Percentiles rank a stretch among this genome's conserved stretches.
These are phyloP conservation scores for Sipha maydis DNA, from an alignment of 2,888 invertebrate genomes.

Conservation along the genomic window DNA sequence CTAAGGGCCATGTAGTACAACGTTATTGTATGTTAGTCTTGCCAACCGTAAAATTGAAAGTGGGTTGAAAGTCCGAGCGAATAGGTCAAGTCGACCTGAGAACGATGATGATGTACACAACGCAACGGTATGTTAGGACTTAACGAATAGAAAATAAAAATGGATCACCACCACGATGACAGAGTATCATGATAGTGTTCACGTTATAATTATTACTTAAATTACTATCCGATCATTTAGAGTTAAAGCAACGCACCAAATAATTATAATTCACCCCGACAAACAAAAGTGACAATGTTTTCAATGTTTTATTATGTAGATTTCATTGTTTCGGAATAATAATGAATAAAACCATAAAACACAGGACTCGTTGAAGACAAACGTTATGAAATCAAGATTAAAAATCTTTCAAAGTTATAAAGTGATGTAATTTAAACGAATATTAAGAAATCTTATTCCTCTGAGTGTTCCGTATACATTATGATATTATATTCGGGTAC, in stretches of 20 bases:
- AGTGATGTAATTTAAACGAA: too few species aligned
- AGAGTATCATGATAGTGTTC: too few species aligned
- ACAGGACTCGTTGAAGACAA: neutral
- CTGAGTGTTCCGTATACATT: too few species aligned
- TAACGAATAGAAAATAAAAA: neutral
- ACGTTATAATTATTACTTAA: neutral
- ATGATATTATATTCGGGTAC: too few species aligned
- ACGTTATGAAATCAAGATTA: too few species aligned
- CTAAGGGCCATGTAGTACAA: neutral
- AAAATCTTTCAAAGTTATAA: too few species aligned
- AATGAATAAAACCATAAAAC: slow-evolving; percentile 23
- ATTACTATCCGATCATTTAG: neutral
- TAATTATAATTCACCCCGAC: neutral
- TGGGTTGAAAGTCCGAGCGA: neutral
- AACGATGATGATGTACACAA: neutral
- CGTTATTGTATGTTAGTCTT: slow-evolving; percentile 2
- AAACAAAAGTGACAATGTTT: neutral
- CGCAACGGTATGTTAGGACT: neutral
- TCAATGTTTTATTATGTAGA: neutral
- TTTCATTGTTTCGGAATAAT: slow-evolving; percentile 26
- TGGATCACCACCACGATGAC: neutral
- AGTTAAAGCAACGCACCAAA: neutral
- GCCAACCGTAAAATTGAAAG: slow-evolving; percentile 31
- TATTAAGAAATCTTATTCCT: too few species aligned
- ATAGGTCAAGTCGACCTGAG: neutral